Evolutionary conservation across 1,140 invertebrate species (phyloP).

Genomic region (Drosophila miranda): DNA sequence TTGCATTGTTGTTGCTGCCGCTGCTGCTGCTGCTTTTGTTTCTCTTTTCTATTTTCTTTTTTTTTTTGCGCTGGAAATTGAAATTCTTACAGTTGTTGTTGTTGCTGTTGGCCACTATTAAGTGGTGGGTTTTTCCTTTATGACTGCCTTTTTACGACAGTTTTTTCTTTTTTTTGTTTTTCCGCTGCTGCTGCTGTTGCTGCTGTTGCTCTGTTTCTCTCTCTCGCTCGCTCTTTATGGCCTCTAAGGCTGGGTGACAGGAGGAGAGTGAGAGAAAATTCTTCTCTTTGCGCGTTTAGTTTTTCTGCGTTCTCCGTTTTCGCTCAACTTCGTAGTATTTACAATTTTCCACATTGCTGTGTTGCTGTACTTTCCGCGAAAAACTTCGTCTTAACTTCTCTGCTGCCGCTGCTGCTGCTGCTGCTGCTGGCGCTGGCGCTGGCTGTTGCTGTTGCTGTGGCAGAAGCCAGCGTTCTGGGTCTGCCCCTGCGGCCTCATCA

Average conservation of each 20-base stretch:
- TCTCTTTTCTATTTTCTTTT: constrained; percentile 44
- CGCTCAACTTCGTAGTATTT: constrained; percentile 64
- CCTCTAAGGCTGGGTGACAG: constrained; percentile 55
- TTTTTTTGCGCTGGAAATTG: constrained; percentile 66
- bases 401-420: constrained; percentile 34
- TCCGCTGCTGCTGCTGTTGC: constrained; percentile 12
- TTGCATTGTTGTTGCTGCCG: constrained; percentile 47
- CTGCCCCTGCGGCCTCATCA: constrained; percentile 20
- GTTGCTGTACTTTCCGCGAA: constrained; percentile 30
- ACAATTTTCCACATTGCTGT: constrained; percentile 80
- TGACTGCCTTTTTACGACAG: constrained; percentile 75
- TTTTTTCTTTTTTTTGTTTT: constrained; percentile 57
- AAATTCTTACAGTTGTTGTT: constrained; percentile 71
- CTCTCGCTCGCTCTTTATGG: constrained; percentile 37
- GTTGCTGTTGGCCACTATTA: constrained; percentile 61
- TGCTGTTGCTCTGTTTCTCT: constrained; percentile 22
- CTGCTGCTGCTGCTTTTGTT: constrained; percentile 31
- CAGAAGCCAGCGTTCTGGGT: constrained; percentile 18
- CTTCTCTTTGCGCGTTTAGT: constrained; percentile 81
- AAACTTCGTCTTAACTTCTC: constrained; percentile 56
- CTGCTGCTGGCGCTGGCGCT: not conserved
- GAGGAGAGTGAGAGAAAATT: constrained; percentile 60
- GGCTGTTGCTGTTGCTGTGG: constrained; percentile 28
- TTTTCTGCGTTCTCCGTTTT: constrained; percentile 80
- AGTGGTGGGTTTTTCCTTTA: constrained; percentile 77